Evolutionary conservation across 2,113 vertebrate genomes (phyloP).

Genomic region (Cottus gobio): DNA sequence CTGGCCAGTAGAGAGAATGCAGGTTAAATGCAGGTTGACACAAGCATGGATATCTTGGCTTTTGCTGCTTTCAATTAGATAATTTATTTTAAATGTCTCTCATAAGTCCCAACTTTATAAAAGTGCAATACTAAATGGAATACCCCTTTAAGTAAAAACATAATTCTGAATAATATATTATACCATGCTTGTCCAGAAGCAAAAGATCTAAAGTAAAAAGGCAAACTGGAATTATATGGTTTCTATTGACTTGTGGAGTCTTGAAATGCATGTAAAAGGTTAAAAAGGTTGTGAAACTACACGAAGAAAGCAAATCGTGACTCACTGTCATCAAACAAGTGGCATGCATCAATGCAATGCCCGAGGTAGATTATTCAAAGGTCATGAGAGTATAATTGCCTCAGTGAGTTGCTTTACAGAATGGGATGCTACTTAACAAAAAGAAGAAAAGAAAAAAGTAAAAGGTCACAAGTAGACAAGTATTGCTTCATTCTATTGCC

Average conservation of each 20-base stretch:
- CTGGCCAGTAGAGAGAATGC: too few species aligned
- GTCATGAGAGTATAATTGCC: constrained; percentile 9
- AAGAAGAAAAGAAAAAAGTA: not conserved
- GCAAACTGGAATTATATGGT: not conserved
- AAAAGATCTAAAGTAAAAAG: not conserved
- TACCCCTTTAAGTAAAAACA: too few species aligned
- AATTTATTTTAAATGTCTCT: not conserved
- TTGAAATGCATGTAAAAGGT: not conserved
- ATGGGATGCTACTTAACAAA: not conserved
- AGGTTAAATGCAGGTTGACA: not conserved
- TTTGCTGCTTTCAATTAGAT: not conserved
- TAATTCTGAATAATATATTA: not conserved
- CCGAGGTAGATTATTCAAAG: constrained; percentile 4
- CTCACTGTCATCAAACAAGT: not conserved
- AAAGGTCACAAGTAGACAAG: not conserved
- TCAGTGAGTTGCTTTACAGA: not conserved
- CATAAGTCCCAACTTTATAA: not conserved
- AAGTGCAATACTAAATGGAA: not conserved
- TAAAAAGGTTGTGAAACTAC: not conserved
- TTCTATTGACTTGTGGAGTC: not conserved
- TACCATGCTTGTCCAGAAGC: not conserved
- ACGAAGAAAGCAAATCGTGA: not conserved
- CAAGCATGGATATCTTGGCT: not conserved
- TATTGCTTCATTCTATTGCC: not conserved
- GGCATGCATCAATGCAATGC: not conserved